Conservation (phyloP, 2,113 vertebrate genomes). For the Smithornis capensis region DNA sequence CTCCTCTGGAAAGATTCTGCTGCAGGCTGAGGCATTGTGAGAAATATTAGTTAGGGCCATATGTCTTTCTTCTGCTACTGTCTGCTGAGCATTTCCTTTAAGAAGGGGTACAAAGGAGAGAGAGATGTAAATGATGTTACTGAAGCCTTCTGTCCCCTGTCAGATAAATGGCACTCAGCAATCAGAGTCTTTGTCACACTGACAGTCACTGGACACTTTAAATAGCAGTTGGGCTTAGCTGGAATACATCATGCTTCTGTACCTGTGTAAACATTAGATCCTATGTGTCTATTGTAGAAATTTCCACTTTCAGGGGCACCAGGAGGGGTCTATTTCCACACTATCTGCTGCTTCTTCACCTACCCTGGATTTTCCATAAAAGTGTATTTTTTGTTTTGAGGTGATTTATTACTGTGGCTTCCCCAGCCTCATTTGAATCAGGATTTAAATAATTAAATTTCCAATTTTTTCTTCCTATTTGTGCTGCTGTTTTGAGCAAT, state of each 20-base stretch:
- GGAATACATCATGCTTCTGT: neutral
- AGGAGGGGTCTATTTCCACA: neutral
- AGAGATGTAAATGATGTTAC: neutral
- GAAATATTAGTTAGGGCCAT: neutral
- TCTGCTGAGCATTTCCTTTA: neutral
- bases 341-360: neutral
- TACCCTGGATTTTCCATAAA: neutral
- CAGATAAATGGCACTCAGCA: neutral
- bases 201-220: neutral
- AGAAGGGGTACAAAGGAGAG: neutral
- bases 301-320: neutral
- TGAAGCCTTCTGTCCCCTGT: neutral
- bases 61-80: neutral
- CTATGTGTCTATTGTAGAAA: neutral
- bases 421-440: neutral
- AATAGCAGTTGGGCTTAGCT: neutral
- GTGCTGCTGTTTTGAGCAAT: neutral
- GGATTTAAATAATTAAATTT: constrained; percentile 12
- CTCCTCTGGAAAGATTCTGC: neutral
- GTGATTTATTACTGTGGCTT: constrained; percentile 6
- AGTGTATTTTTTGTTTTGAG: neutral
- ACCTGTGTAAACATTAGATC: neutral
- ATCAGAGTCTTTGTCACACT: neutral
- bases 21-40: neutral
- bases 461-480: neutral